Conservation (phyloP, 2,797 vertebrate species). For the Hemitrygon akajei region DNA sequence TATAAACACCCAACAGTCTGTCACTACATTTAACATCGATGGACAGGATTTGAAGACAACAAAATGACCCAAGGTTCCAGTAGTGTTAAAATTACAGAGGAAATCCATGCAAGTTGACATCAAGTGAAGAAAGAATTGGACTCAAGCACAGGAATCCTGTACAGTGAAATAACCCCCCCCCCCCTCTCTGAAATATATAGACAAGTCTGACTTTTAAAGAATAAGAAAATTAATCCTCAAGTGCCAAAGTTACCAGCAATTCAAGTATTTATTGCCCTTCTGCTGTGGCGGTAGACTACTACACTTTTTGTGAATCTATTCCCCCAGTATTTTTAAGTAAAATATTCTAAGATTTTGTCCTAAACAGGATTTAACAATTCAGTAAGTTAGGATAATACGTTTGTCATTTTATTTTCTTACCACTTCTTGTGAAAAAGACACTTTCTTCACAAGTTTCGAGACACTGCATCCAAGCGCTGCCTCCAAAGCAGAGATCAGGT, state of each 20-base stretch:
- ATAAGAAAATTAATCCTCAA: not conserved
- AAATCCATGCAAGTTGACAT: not conserved
- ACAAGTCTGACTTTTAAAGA: not conserved
- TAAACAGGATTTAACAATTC: not conserved
- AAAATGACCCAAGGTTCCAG: not conserved
- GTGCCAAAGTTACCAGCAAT: not conserved
- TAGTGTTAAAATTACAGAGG: not conserved
- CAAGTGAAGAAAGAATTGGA: not conserved
- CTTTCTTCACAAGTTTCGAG: constrained; percentile 70
- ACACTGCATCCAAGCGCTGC: constrained; percentile 48
- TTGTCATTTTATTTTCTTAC: constrained; percentile 57
- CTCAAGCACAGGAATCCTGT: not conserved
- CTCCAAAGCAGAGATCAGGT: constrained; percentile 58
- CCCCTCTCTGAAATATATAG: too few relatives aligned
- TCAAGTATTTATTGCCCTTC: not conserved
- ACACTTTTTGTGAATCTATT: not conserved
- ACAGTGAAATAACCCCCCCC: not conserved
- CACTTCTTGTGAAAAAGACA: constrained; percentile 71
- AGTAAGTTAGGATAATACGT: not conserved
- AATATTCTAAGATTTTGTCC: not conserved
- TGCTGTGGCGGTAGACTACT: not conserved
- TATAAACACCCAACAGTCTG: not conserved
- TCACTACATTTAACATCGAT: not conserved
- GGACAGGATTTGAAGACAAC: not conserved
- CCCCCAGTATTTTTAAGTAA: not conserved